A percentile compares a stretch with the other conserved stretches of the same genome.
Evolutionary conservation across 2,797 vertebrate species (phyloP).

Genomic region (Echiichthys vipera): DNA sequence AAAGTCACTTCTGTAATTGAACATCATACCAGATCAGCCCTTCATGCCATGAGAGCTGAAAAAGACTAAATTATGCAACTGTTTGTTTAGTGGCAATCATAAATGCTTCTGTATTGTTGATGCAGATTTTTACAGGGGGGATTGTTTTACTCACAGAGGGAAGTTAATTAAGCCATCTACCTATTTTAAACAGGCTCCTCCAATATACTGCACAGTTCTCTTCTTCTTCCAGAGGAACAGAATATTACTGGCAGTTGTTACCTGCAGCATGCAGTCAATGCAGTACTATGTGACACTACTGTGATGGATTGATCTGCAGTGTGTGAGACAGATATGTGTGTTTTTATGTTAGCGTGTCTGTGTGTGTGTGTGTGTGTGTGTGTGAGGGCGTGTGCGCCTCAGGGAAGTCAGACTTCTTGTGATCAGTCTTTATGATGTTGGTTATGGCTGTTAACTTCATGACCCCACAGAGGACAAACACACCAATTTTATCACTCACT

Average conservation of each 20-base stretch:
- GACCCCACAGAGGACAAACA: conserved; percentile 60
- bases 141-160: not conserved
- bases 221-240: conserved; percentile 1
- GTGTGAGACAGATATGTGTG: conserved; percentile 29
- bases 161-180: not conserved
- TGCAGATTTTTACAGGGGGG: not conserved
- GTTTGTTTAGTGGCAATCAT: not conserved
- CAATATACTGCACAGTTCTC: not conserved
- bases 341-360: conserved; percentile 14
- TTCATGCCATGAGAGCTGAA: not conserved
- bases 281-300: not conserved
- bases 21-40: not conserved
- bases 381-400: conserved; percentile 19
- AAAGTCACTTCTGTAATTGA: not conserved
- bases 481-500: conserved; percentile 22
- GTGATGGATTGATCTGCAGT: conserved; percentile 51
- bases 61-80: not conserved
- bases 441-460: conserved; percentile 66
- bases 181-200: not conserved
- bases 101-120: not conserved
- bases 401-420: conserved; percentile 47
- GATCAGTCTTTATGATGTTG: conserved; percentile 64
- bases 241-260: conserved; percentile 11
- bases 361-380: conserved; percentile 8
- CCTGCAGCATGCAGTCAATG: conserved; percentile 15